These are phyloP conservation scores for Hydrotaea diabolus DNA, from an alignment of 2,888 invertebrate species.

Conservation along the genomic window DNA sequence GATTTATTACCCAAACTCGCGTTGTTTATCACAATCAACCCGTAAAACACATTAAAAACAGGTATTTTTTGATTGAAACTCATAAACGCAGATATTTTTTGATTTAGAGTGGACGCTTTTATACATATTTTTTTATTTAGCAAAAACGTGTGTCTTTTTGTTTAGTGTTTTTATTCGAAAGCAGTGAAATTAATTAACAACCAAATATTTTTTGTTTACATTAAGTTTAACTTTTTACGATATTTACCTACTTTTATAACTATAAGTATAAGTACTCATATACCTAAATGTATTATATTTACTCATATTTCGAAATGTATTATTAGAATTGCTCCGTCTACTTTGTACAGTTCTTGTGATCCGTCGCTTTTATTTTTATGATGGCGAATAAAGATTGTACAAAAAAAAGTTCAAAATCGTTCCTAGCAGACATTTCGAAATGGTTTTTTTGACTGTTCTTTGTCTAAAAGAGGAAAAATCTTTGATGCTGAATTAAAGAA, in stretches of 20 bases:
- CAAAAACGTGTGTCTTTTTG: neutral
- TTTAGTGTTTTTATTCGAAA: slow-evolving; percentile 12
- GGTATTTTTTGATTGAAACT: slow-evolving; percentile 40
- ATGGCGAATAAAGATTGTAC: no score
- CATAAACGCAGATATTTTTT: neutral
- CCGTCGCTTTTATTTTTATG: no score
- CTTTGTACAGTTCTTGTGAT: no score
- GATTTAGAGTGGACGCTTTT: slow-evolving; percentile 6
- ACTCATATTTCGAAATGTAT: no score
- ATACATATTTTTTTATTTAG: neutral
- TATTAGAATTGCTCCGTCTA: no score
- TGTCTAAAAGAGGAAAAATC: no score
- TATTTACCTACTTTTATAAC: neutral
- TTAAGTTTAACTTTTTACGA: slow-evolving; percentile 25
- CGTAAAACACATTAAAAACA: slow-evolving; percentile 30
- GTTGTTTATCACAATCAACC: slow-evolving; percentile 28
- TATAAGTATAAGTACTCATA: no score
- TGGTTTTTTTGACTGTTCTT: no score
- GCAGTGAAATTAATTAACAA: slow-evolving; percentile 8
- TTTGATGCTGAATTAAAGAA: no score
- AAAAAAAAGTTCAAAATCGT: no score
- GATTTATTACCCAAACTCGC: slow-evolving; percentile 50
- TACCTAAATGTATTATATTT: no score
- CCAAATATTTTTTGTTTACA: neutral
- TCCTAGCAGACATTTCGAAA: no score